phyloP scores from a whole-genome alignment of 2,113 vertebrate genomes.

The Crotalus tigris region DNA sequence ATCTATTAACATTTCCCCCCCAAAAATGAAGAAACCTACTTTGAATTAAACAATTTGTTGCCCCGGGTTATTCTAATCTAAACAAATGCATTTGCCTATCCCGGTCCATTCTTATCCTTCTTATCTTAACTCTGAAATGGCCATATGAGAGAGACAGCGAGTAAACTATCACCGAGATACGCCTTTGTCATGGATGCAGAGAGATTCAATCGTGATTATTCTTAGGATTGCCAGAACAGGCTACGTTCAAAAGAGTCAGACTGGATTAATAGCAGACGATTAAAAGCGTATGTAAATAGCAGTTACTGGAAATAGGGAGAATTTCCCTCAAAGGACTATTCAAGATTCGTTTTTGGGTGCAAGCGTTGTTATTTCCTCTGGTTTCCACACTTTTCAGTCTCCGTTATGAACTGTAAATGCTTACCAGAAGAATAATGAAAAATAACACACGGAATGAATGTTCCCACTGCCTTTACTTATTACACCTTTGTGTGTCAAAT shows the following conservation, averaged over 20 bases:
- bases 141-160: background rate
- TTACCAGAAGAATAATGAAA: background rate
- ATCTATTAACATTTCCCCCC: background rate
- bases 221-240: background rate
- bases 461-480: background rate
- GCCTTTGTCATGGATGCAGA: background rate
- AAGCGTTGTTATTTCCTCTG: background rate
- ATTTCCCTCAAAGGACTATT: background rate
- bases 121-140: background rate
- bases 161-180: background rate
- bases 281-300: background rate
- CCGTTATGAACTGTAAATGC: background rate
- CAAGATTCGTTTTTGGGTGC: background rate
- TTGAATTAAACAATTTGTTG: background rate
- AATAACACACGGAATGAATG: background rate
- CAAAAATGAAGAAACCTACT: background rate
- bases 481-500: background rate
- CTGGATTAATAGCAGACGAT: background rate
- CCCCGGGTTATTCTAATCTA: background rate
- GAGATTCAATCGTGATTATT: background rate
- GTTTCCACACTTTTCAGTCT: background rate
- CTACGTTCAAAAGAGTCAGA: background rate
- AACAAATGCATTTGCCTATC: background rate
- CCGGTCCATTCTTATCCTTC: background rate
- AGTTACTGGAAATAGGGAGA: background rate